A percentile compares a stretch with the other conserved stretches of the same genome.
Evolutionary conservation across 2,113 vertebrate species (phyloP).

Genomic region (Bungarus multicinctus): DNA sequence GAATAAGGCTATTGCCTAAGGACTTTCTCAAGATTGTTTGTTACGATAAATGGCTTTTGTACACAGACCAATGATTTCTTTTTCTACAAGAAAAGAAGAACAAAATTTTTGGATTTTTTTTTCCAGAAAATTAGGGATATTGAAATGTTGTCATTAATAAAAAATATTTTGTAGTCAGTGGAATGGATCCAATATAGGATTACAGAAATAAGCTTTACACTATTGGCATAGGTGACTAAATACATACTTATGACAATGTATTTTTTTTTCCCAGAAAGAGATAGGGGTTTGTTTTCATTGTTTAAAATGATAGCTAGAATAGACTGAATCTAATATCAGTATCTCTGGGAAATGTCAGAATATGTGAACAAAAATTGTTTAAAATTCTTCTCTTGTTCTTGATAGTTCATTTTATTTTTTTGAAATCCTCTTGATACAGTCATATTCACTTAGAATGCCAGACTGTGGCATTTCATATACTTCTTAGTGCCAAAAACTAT

Average conservation of each 20-base stretch:
- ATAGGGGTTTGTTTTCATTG: not conserved
- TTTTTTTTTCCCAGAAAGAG: not conserved
- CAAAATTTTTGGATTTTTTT: not conserved
- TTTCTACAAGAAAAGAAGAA: not conserved
- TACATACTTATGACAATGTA: not conserved
- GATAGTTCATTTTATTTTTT: not conserved
- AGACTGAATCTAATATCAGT: not conserved
- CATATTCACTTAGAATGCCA: constrained; percentile 1
- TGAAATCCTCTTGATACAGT: not conserved
- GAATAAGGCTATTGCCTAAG: not conserved
- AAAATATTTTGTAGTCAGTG: not conserved
- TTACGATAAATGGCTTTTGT: not conserved
- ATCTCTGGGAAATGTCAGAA: not conserved
- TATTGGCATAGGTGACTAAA: not conserved
- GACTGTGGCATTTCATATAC: not conserved
- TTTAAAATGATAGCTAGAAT: not conserved
- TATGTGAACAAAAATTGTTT: not conserved
- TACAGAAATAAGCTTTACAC: not conserved
- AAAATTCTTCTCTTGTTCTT: not conserved
- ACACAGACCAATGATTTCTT: not conserved
- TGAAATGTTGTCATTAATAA: not conserved
- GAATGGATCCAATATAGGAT: not conserved
- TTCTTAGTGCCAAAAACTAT: not conserved
- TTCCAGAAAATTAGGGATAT: not conserved
- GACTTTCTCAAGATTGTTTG: not conserved